These are phyloP conservation scores for Cynodonichthys magdalenae DNA, from an alignment of 2,797 vertebrate genomes.

Conservation along the genomic window DNA sequence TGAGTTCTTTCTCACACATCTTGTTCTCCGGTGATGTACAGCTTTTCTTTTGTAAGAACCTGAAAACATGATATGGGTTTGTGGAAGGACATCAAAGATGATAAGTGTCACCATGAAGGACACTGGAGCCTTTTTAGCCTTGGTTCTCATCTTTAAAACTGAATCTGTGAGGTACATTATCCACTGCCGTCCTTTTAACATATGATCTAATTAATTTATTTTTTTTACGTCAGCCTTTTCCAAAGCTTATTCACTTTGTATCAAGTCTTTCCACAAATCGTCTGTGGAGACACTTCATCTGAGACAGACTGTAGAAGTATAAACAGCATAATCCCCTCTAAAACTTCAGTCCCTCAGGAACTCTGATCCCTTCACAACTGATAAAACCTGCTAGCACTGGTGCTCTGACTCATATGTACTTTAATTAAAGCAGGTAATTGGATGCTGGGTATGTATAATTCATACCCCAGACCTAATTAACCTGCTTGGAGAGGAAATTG, in stretches of 20 bases:
- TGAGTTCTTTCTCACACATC: not conserved
- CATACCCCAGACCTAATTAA: slow-evolving; percentile 56
- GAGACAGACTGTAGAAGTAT: slow-evolving; percentile 1
- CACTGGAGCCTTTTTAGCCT: slow-evolving; percentile 8
- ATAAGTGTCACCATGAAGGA: not conserved
- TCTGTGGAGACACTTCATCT: not conserved
- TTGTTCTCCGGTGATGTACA: not conserved
- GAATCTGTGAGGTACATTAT: slow-evolving; percentile 18
- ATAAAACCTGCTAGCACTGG: slow-evolving; percentile 15
- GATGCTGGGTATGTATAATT: slow-evolving; percentile 46
- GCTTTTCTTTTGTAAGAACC: not conserved
- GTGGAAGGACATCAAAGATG: slow-evolving; percentile 11
- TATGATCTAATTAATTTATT: not conserved
- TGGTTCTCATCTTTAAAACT: slow-evolving; percentile 20
- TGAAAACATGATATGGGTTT: not conserved
- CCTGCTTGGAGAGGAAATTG: slow-evolving; percentile 30
- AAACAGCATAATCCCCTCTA: slow-evolving; percentile 15
- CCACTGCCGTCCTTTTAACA: slow-evolving; percentile 1
- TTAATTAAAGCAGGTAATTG: slow-evolving; percentile 65
- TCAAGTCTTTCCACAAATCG: not conserved
- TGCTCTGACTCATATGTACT: slow-evolving; percentile 32
- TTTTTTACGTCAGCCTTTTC: not conserved
- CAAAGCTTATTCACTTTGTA: not conserved
- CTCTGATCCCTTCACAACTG: slow-evolving; percentile 4
- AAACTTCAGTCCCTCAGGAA: slow-evolving; percentile 13